Evolutionary conservation across 2,113 vertebrate species (phyloP).

Genomic region (Zosterops pallidus): DNA sequence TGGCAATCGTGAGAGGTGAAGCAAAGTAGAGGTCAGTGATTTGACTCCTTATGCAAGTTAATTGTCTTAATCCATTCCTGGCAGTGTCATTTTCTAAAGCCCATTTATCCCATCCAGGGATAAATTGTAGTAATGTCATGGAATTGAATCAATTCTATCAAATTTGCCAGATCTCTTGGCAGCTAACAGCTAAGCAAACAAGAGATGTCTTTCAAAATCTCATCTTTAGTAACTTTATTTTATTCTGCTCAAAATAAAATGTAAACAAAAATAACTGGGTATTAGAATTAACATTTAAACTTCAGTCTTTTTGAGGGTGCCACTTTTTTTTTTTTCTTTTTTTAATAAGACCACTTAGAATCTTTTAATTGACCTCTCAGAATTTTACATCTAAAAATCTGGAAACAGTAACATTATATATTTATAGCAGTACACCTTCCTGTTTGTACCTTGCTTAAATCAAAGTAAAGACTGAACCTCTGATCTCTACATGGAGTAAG

Average conservation of each 20-base stretch:
- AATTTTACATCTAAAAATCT: neutral
- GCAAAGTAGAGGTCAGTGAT: slow-evolving; percentile 21
- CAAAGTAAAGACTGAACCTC: neutral
- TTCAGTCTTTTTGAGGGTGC: neutral
- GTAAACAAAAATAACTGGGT: neutral
- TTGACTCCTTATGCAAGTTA: slow-evolving; percentile 33
- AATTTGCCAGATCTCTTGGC: neutral
- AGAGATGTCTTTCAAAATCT: neutral
- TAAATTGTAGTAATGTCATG: neutral
- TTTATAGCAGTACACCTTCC: neutral
- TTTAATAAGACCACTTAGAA: neutral
- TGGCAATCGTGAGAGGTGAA: neutral
- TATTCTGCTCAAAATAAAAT: neutral
- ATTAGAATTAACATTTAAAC: neutral
- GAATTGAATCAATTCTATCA: neutral
- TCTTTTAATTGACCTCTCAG: neutral
- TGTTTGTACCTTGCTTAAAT: neutral
- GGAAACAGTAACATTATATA: neutral
- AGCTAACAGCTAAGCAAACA: neutral
- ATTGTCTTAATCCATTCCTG: slow-evolving; percentile 22
- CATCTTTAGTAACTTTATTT: neutral
- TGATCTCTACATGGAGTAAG: neutral
- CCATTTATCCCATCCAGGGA: neutral
- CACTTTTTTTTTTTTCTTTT: neutral
- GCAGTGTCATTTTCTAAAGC: slow-evolving; percentile 9